A percentile compares a stretch with the other conserved stretches of the same genome.
Conservation (phyloP, 1,140 invertebrate species). For the Aphaenogaster floridana region DNA sequence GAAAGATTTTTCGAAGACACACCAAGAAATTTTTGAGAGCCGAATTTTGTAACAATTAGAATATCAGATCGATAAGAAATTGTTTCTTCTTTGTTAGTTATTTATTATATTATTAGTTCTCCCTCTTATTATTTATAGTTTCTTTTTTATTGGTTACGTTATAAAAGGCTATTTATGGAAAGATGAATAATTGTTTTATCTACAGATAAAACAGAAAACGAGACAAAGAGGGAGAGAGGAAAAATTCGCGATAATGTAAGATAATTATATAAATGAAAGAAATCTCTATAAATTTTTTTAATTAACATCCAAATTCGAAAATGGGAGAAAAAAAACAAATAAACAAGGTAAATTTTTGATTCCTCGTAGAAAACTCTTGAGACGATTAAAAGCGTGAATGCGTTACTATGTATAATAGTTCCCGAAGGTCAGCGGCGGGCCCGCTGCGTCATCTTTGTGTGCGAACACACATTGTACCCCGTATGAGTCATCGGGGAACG, state of each 20-base stretch:
- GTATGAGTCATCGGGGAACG: conserved; percentile 43
- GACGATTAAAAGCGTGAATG: not conserved
- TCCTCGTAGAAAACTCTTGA: not conserved
- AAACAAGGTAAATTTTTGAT: not conserved
- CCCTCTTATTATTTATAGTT: not conserved
- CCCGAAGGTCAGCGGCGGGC: not conserved
- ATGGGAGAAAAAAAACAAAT: not conserved
- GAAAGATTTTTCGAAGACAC: not conserved
- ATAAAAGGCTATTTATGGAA: not conserved
- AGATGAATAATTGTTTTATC: not conserved
- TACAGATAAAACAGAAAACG: not conserved
- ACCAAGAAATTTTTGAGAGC: not conserved
- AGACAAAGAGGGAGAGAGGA: not conserved
- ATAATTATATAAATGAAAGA: not conserved
- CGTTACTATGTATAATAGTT: conserved; percentile 13
- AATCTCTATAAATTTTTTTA: not conserved
- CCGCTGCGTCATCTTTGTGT: not conserved
- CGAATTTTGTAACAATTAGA: not conserved
- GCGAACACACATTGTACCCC: conserved; percentile 1
- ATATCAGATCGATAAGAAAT: not conserved
- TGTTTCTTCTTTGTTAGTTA: not conserved
- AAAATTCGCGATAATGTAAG: not conserved
- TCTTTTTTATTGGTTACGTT: not conserved
- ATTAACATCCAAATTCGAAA: not conserved
- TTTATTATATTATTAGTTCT: not conserved